Conservation (phyloP, 2,888 invertebrate species). For the Resseliella maxima region DNA sequence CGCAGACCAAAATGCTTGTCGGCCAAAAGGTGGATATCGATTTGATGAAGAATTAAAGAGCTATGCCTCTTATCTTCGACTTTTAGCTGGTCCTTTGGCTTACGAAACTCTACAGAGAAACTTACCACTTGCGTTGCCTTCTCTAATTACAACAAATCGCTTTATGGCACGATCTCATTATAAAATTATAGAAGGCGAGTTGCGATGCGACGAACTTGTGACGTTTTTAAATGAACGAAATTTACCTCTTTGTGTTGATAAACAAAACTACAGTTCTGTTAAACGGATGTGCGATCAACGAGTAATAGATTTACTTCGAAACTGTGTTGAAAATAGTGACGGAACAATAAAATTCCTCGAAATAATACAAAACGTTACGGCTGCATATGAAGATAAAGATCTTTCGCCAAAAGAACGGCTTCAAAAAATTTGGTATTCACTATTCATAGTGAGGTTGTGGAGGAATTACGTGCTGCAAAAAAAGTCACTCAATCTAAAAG, state of each 20-base stretch:
- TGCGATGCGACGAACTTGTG: neutral
- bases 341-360: no score
- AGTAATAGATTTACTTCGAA: no score
- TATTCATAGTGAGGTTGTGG: no score
- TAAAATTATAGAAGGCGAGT: neutral
- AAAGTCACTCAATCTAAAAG: no score
- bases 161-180: neutral
- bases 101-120: neutral
- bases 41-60: neutral
- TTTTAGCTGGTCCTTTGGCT: neutral
- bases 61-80: neutral
- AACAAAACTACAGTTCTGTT: no score
- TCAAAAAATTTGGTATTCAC: no score
- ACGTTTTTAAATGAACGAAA: neutral
- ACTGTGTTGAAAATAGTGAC: no score
- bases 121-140: neutral
- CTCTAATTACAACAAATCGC: neutral
- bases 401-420: no score
- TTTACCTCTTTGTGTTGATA: neutral
- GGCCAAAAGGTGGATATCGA: neutral
- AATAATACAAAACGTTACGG: no score
- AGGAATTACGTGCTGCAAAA: no score
- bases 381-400: no score
- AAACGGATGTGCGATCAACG: no score
- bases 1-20: neutral